Base-by-base conservation (phyloP, 2,888 invertebrate genomes). In the Temnothorax unifasciatus region DNA sequence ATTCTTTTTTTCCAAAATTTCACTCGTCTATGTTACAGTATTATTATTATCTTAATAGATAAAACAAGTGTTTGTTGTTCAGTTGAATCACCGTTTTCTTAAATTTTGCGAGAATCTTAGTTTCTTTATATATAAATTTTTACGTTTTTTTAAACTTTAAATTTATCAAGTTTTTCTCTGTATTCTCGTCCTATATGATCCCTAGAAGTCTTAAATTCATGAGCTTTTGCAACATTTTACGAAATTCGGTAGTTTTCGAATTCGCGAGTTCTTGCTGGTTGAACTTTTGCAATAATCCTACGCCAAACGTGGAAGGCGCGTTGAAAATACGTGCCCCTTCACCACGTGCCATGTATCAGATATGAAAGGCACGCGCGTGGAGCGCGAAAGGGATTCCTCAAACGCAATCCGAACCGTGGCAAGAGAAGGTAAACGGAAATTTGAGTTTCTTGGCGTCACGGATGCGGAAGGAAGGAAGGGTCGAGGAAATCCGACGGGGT, bases 381-480 rank as follows among this genome's bases (percentile, higher is more conserved):
- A 9, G 63, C 41, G 38, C 69, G 71, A 68, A 73, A 73, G 57
- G 25, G 63, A 63, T 81, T 83, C 57, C 57, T 54, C 76, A 84
- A 25, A 77, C 50, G 34, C 64, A 69, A 69, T 44, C 41, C 61
- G 47, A 63, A 75, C 34, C 77, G 77, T 29, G 54, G 54, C 44
- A 73, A 81, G 64, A 44, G 63, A 75, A 74, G 34, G 69, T 81
- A 74, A 84, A 68, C 89, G 85, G 88, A 89, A 87, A 89, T 89
- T 89, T 83, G 86, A 87, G 76, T 87, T 89, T 86, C 85, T 85
- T 84, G 84, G 75, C 73, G 73, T n/a, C 59, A 47, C 63, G 82
- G 83, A 74, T 50, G 76, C 85, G 86, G 85, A 86, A 86, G 83
- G 25, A 85, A 44, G 52, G 79, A 59, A 82, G 59, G 47, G 38